phyloP scores from a whole-genome alignment of 2,797 vertebrate species.

The Psittacula derbiana region DNA sequence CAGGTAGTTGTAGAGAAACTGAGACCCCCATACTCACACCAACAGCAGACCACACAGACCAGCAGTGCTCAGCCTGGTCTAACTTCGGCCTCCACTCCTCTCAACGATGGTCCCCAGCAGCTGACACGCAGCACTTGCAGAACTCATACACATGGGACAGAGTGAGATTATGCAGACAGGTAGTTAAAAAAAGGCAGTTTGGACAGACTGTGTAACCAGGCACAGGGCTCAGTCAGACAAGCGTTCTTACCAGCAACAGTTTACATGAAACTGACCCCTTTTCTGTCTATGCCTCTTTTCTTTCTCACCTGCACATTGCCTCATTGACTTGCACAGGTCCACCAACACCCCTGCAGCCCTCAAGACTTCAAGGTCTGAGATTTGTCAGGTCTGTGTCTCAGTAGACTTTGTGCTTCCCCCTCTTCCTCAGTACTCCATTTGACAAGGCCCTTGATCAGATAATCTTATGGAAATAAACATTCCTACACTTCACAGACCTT shows the following conservation, averaged over 20 bases:
- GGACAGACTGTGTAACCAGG: neutral
- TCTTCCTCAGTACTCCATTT: neutral
- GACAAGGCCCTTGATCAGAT: neutral
- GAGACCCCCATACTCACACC: neutral
- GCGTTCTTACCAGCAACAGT: fast-evolving
- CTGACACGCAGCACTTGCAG: neutral
- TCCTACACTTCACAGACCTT: neutral
- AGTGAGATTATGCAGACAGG: neutral
- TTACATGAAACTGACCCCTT: fast-evolving
- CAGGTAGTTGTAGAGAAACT: neutral
- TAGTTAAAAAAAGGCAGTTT: neutral
- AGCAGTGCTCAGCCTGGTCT: neutral
- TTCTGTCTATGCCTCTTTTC: neutral
- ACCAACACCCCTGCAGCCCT: neutral
- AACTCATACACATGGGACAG: neutral
- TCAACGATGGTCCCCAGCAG: too few species aligned
- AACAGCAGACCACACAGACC: neutral
- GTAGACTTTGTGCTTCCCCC: neutral
- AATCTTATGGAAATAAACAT: neutral
- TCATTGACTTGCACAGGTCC: neutral
- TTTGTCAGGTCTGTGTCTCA: neutral
- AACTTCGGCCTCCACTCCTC: neutral
- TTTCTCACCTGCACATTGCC: neutral
- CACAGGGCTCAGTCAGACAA: neutral
- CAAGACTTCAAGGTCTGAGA: fast-evolving